Evolutionary conservation across 1,140 invertebrate species (phyloP), one percentile per base, ranked within the genome.

Genomic region (Amphibalanus amphitrite): DNA sequence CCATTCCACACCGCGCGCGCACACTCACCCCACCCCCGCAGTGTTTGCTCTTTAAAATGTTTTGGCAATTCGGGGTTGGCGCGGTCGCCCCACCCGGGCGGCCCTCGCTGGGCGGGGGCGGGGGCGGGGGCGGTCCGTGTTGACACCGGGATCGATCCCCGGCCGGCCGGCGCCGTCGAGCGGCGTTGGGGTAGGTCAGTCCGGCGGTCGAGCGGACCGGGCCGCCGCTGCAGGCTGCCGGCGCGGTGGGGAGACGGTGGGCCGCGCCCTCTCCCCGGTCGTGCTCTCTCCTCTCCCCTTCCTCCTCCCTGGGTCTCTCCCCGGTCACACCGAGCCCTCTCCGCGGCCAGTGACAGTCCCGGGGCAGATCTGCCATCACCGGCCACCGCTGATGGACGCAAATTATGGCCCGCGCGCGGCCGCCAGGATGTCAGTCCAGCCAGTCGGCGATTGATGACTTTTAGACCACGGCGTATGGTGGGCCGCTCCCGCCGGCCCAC

Each of bases 41-140:
- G 47, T 59, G 47, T 59, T 59, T 59, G 47, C 47, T 59, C 47
- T 59, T 59, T 59, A 59, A 59, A 59, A 59, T 59, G 47, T 59
- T 59, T 59, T 59, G 47, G 47, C 47, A 59, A 59, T 59, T 59
- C 23, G 47, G 47, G 47, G 33, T 4, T 38, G 33, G 33, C 33
- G 33, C 33, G 33, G 33, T 38, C 33, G 13, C 10, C 47, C 23
- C 10, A 17, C 1, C 23, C 23, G 10, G 47, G 47, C 47, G 47
- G 10, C n/a, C n/a, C n/a, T n/a, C n/a, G n/a, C n/a, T n/a, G 47
- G 47, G 13, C 47, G 47, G 33, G 15, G 33, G 33, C 33, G 33
- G 33, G 33, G 33, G 47, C 47, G 47, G 47, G 47, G 47, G 47
- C 47, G 47, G 33, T 38, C 47, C 47, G 13, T 59, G 47, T 59